phyloP scores from a whole-genome alignment of 1,140 invertebrate genomes.

The Scaptomyza graminum region DNA sequence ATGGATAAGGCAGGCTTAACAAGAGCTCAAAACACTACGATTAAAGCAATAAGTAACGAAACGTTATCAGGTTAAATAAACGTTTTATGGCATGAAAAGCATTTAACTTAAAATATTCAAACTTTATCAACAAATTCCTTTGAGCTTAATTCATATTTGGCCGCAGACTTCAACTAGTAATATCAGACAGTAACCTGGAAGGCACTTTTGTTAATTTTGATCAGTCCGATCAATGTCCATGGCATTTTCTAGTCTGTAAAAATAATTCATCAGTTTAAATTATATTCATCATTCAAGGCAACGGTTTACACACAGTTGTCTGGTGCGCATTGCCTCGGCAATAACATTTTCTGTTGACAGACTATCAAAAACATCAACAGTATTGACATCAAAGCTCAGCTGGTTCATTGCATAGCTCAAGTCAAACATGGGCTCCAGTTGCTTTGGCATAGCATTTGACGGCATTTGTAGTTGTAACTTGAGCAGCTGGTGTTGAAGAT shows the following conservation, averaged over 20 bases:
- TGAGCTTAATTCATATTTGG: background rate
- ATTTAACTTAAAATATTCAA: background rate
- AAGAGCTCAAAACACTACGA: background rate
- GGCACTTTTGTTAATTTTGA: background rate
- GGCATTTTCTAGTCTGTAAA: conserved; percentile 41
- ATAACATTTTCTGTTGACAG: conserved; percentile 35
- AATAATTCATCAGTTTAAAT: background rate
- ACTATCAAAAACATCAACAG: conserved; percentile 36
- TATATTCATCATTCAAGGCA: background rate
- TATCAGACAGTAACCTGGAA: conserved; percentile 13
- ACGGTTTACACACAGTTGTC: conserved; percentile 38
- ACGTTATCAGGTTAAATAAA: conserved; percentile 2
- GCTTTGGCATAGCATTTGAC: background rate
- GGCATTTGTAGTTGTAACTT: conserved; percentile 15
- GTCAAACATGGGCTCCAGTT: conserved; percentile 14
- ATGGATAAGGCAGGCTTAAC: background rate
- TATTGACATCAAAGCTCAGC: conserved; percentile 26
- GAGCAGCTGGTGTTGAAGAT: conserved; percentile 21
- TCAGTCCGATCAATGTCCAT: conserved; percentile 38
- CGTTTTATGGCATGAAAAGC: conserved; percentile 7
- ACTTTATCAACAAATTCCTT: background rate
- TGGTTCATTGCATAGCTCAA: conserved; percentile 38
- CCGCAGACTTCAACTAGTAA: conserved; percentile 10
- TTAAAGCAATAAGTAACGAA: background rate
- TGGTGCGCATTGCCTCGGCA: conserved; percentile 25